Percentiles rank a stretch among this genome's conserved stretches.
These are phyloP conservation scores for Mythimna ferrago DNA, from an alignment of 2,888 invertebrate species.

Conservation along the genomic window DNA sequence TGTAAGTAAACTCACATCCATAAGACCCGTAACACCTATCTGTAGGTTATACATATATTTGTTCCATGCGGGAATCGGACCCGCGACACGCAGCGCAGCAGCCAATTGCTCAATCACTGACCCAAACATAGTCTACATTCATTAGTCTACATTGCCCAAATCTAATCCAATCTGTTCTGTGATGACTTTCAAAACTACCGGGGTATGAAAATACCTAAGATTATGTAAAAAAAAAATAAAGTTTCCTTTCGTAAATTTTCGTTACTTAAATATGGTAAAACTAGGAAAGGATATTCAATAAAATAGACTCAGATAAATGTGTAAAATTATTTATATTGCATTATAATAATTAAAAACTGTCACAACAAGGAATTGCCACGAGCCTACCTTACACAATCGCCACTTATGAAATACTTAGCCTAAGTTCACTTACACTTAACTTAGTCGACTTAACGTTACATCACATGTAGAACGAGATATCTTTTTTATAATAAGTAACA, in stretches of 20 bases:
- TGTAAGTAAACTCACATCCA: no score
- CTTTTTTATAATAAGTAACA: conserved; percentile 82
- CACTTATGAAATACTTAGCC: conserved; percentile 78
- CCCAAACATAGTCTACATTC: no score
- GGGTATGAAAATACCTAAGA: background rate
- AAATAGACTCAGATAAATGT: conserved; percentile 72
- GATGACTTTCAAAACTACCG: background rate
- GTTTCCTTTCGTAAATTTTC: no score
- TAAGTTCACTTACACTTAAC: conserved; percentile 78
- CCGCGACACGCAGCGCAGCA: no score
- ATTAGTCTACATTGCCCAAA: no score
- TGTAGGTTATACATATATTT: no score
- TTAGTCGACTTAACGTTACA: conserved; percentile 88
- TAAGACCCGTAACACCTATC: no score
- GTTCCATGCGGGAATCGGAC: no score
- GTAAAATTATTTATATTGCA: conserved; percentile 89
- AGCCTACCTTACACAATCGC: conserved; percentile 81
- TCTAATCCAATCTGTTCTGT: no score
- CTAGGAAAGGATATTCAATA: conserved; percentile 21
- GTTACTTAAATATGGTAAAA: background rate
- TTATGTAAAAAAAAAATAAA: background rate
- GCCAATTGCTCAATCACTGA: no score
- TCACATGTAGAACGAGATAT: conserved; percentile 90
- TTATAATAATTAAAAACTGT: conserved; percentile 86
- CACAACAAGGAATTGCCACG: conserved; percentile 88